Base-by-base conservation (phyloP, 1,140 invertebrate genomes). In the Phenacoccus solenopsis region DNA sequence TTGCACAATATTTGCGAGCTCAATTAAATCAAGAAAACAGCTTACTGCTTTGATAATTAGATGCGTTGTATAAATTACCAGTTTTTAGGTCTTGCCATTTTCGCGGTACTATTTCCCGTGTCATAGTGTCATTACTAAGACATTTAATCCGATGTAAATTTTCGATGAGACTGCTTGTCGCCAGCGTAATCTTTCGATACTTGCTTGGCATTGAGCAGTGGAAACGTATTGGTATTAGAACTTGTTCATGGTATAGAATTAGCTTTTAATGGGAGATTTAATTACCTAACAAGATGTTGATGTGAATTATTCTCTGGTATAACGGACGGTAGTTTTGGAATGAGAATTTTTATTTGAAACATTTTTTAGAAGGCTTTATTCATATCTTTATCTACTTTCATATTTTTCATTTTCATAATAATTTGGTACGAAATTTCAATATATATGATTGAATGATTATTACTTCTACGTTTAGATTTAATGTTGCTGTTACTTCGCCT, bases 81-180 rank as follows among this genome's bases (percentile, higher is more conserved):
- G 38, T 49, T 49, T 49, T 49, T 10, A 49, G 38, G 38, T 49
- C 38, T 49, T 49, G 38, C 5, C 20, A 49, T 49, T 16, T 49
- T 49, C 38, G 12, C 20, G 16, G 38, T 9, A 49, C 38, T 49
- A 49, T 49, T 49, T 49, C 38, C 38, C 38, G 38, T 49, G 38
- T 49, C 38, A 49, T 49, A 49, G 38, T 49, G 38, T 49, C 38
- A 49, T 49, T 49, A 49, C 12, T 49, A n/a, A 49, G 38, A 22
- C 25, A 64, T 64, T 64, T 64, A 64, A 64, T 64, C 59, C 59
- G 59, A 24, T 64, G 59, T 64, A 27, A 64, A 64, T 64, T 64
- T 27, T 64, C 59, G 59, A 64, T 64, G 59, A 64, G 59, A 64
- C 59, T 64, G 59, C 59, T 64, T 64, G 59, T 64, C 59, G 59